phyloP scores from a whole-genome alignment of 1,140 invertebrate genomes.

The Drosophila suzukii region DNA sequence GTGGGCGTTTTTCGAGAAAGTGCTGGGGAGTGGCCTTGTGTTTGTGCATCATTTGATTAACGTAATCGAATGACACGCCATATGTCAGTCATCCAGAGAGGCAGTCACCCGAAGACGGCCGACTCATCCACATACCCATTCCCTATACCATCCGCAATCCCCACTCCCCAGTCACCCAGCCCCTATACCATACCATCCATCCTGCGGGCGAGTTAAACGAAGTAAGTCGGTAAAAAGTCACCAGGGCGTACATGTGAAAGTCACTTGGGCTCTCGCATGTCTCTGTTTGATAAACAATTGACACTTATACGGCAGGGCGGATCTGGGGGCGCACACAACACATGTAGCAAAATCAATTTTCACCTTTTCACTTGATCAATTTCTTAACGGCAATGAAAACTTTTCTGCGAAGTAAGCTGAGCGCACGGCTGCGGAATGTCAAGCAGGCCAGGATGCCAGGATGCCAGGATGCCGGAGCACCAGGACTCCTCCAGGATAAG shows the following conservation, averaged over 20 bases:
- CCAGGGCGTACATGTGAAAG: conserved; percentile 51
- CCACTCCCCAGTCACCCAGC: not conserved
- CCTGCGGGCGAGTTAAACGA: conserved; percentile 60
- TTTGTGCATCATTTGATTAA: conserved; percentile 82
- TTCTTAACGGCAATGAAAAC: conserved; percentile 82
- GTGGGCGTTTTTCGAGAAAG: not conserved
- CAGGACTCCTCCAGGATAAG: not conserved
- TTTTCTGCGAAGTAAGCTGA: conserved; percentile 59
- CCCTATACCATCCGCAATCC: not conserved
- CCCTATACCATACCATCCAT: not conserved
- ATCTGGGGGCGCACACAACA: conserved; percentile 28
- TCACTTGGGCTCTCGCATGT: conserved; percentile 48
- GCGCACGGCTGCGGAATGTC: conserved; percentile 64
- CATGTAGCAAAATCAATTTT: conserved; percentile 82
- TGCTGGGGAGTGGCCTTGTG: conserved; percentile 32
- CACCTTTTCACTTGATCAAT: conserved; percentile 83
- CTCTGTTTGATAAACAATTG: conserved; percentile 76
- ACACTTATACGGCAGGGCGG: conserved; percentile 45
- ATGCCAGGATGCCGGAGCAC: not conserved
- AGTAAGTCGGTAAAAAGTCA: conserved; percentile 72
- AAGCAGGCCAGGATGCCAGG: conserved; percentile 45
- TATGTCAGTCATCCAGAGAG: conserved; percentile 53
- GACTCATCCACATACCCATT: conserved; percentile 14
- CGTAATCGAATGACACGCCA: conserved; percentile 76
- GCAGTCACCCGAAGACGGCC: conserved; percentile 21